Evolutionary conservation across 2,888 invertebrate species (phyloP).

Genomic region (Lycia hirtaria): DNA sequence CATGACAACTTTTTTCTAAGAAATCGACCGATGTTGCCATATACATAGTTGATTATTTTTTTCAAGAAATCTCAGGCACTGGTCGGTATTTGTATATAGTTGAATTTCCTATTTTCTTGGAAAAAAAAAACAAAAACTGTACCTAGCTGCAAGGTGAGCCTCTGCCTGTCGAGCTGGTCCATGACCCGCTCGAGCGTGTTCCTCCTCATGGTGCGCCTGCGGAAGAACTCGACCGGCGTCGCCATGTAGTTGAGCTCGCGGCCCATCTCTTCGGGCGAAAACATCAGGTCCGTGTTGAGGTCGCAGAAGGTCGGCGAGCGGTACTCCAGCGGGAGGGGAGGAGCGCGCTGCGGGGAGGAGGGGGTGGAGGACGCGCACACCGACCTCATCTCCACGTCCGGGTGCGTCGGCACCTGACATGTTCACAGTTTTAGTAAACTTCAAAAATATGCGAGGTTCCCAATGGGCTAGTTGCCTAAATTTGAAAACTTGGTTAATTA

Average conservation of each 20-base stretch:
- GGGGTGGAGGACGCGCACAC: not conserved
- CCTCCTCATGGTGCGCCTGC: constrained; percentile 50
- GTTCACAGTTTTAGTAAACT: not conserved
- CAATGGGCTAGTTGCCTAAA: too few relatives aligned
- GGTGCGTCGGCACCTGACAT: constrained; percentile 68
- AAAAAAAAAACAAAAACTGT: not conserved
- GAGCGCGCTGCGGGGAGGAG: constrained; percentile 2
- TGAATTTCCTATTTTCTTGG: not conserved
- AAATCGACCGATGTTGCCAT: too few relatives aligned
- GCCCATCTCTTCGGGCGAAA: constrained; percentile 56
- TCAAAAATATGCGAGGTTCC: too few relatives aligned
- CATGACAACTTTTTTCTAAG: too few relatives aligned
- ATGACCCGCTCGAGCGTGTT: constrained; percentile 63
- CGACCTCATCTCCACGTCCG: constrained; percentile 67
- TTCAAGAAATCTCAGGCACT: too few relatives aligned
- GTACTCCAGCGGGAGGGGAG: constrained; percentile 49
- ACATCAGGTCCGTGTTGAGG: constrained; percentile 55
- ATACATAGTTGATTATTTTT: too few relatives aligned
- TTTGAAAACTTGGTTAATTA: too few relatives aligned
- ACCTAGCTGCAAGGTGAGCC: constrained; percentile 69
- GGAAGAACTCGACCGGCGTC: constrained; percentile 60
- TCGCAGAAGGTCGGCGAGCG: constrained; percentile 67
- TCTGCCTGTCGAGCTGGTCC: constrained; percentile 55
- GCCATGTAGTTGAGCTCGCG: constrained; percentile 66
- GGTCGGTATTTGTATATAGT: too few relatives aligned